A percentile compares a stretch with the other conserved stretches of the same genome.
These are phyloP conservation scores for Megaceryle torquata DNA, from an alignment of 2,113 vertebrate genomes.

Conservation along the genomic window DNA sequence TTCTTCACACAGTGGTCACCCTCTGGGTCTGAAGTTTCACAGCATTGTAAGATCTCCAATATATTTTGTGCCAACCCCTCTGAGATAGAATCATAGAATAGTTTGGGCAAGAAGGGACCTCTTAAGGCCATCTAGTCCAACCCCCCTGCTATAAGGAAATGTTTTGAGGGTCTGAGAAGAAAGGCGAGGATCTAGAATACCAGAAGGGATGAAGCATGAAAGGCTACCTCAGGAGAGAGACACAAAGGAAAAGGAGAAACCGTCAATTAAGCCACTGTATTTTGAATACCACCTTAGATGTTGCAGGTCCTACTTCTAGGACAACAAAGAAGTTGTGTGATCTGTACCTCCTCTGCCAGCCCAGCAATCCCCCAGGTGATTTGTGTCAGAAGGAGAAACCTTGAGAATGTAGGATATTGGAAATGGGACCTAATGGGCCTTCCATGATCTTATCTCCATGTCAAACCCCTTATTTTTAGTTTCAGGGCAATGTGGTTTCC, in stretches of 20 bases:
- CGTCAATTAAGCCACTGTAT: not conserved
- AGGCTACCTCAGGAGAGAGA: not conserved
- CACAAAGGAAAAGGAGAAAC: not conserved
- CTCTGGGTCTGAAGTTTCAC: not conserved
- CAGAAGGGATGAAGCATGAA: not conserved
- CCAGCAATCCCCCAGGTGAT: not conserved
- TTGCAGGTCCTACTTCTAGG: not conserved
- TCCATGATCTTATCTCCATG: not conserved
- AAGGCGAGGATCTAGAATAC: not conserved
- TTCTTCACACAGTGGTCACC: not conserved
- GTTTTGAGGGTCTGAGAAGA: not conserved
- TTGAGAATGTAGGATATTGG: not conserved
- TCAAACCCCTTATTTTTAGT: not conserved
- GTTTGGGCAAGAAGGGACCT: no score
- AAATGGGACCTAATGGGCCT: not conserved
- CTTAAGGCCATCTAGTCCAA: no score
- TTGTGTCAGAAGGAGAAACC: not conserved
- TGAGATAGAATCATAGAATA: not conserved
- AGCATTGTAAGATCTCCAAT: not conserved
- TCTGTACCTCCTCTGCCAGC: not conserved
- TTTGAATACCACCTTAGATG: not conserved
- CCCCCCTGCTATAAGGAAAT: not conserved
- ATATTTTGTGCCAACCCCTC: not conserved
- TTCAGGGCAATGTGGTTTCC: not conserved
- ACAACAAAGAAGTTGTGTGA: not conserved